Evolutionary conservation across 1,140 invertebrate species (phyloP).

Genomic region (Microplitis demolitor): DNA sequence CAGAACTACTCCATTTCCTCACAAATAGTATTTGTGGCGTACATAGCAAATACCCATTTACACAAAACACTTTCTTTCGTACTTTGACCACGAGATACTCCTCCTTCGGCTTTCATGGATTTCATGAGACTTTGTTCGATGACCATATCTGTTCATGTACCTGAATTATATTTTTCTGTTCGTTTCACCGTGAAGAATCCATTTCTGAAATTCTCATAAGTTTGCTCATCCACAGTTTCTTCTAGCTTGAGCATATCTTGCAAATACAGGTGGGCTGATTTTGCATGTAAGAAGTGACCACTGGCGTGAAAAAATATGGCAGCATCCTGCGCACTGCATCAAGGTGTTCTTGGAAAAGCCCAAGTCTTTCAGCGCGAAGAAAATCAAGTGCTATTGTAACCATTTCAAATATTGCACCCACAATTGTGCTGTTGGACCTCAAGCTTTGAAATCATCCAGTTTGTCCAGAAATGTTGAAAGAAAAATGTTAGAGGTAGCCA

Average conservation of each 20-base stretch:
- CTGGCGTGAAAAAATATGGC: conserved; percentile 49
- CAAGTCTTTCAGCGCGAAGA: conserved; percentile 50
- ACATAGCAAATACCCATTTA: conserved; percentile 35
- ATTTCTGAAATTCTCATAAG: conserved; percentile 43
- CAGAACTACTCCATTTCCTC: conserved; percentile 40
- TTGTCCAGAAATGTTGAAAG: neutral
- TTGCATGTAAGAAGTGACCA: conserved; percentile 50
- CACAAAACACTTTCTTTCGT: conserved; percentile 32
- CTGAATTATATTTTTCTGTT: conserved; percentile 53
- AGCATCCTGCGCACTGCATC: conserved; percentile 42
- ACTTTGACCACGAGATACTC: conserved; percentile 36
- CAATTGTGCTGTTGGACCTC: conserved; percentile 44
- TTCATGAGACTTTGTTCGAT: conserved; percentile 51
- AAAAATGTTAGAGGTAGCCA: neutral
- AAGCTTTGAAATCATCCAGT: neutral
- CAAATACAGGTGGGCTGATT: conserved; percentile 47
- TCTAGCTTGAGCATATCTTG: conserved; percentile 44
- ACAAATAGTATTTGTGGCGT: conserved; percentile 36
- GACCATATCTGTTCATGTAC: conserved; percentile 49
- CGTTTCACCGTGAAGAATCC: conserved; percentile 49
- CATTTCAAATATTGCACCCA: conserved; percentile 57
- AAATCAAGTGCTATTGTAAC: conserved; percentile 49
- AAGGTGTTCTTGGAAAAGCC: conserved; percentile 47
- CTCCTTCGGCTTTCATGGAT: conserved; percentile 44
- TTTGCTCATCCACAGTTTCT: conserved; percentile 35